phyloP scores from a whole-genome alignment of 2,113 vertebrate species.

The Grantiella picta region DNA sequence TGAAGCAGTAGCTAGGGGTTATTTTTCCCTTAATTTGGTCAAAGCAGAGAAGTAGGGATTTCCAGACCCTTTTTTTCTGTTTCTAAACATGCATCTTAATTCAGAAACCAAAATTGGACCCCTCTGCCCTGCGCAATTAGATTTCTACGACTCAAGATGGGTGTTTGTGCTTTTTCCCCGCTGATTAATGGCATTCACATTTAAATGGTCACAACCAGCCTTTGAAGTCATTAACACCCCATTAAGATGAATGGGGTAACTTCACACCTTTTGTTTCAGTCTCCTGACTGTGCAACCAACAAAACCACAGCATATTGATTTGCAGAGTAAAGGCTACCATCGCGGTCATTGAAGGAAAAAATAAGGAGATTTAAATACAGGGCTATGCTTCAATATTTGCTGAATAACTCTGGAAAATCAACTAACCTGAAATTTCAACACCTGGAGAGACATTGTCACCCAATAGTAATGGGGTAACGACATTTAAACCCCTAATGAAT shows the following conservation, averaged over 20 bases:
- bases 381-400: constrained; percentile 2
- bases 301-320: constrained; percentile 54
- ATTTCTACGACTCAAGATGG: constrained; percentile 24
- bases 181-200: constrained; percentile 69
- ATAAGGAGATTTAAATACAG: constrained; percentile 23
- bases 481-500: constrained; percentile 9
- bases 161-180: constrained; percentile 52
- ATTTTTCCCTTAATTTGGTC: constrained; percentile 6
- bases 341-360: constrained; percentile 12
- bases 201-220: constrained; percentile 59
- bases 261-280: constrained; percentile 63
- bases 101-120: constrained; percentile 38
- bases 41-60: background rate
- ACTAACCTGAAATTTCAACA: background rate
- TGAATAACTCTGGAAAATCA: constrained; percentile 5
- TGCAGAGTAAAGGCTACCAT: constrained; percentile 36
- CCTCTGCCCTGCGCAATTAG: constrained; percentile 52
- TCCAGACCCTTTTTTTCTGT: background rate
- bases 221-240: constrained; percentile 63
- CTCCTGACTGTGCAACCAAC: constrained; percentile 5
- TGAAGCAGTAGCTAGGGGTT: background rate
- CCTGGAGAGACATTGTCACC: background rate
- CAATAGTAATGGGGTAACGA: constrained; percentile 8
- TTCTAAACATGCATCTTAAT: constrained; percentile 12
- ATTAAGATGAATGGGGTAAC: constrained; percentile 68